Evolutionary conservation across 2,888 invertebrate species (phyloP), one percentile per base, ranked within the genome.

Genomic region (Drosophila gaucha): DNA sequence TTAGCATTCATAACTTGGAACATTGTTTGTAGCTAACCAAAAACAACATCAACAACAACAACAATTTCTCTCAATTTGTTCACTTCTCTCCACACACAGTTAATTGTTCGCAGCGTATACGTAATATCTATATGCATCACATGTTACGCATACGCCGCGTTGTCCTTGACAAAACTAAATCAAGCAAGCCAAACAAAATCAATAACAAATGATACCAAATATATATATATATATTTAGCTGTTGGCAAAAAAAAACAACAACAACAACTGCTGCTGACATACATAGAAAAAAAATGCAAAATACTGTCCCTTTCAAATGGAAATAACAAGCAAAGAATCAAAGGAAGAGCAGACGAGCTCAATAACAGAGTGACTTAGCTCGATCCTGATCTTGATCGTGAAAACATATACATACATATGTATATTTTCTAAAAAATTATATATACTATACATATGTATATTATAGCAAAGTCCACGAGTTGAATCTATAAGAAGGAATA

Each of bases 1-100:
- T 80, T 74, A 78, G 39, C 51, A 51, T 51, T 51, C 51, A 51
- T 72, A 68, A 65, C 52, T 54, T 54, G 56, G 56, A 71, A 71
- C 49, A 55, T 65, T 70, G 71, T 65, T 65, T 70, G 70, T 58
- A 55, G 57, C 24, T 16, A 52, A 14, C 10, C 47, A 24, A 33
- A 33, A 49, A 36, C 12, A 44, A 2, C 30, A 31, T 10, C 38
- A 54, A 26, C 22, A 51, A 6, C 22, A 35, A 6, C n/a, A 18
- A 14, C 16, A 16, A 3, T 36, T 43, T 33, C 22, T 41, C 14
- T 41, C n/a, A 43, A 35, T 36, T 63, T 43, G n/a, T 46, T 36
- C 36, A 43, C 36, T 57, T 52, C 38, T 51, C 20, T 30, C 10
- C 6, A 20, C 20, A 28, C 33, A 28, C 33, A 24, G 1, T 4